Evolutionary conservation across 2,113 vertebrate genomes (phyloP), one percentile per base, ranked within the genome.

Genomic region (Calidris pugnax): DNA sequence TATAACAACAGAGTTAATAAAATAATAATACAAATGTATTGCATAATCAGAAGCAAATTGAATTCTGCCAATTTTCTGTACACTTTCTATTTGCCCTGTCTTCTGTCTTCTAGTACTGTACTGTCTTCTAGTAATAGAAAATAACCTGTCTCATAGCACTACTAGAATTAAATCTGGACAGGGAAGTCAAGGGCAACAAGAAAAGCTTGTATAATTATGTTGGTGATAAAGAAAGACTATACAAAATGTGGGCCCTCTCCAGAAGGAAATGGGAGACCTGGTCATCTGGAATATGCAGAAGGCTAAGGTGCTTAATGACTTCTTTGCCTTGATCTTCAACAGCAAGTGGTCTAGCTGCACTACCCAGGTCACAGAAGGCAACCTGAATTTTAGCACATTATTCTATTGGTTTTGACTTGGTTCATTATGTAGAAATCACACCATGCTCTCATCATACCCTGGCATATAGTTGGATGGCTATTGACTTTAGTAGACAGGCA

Each of bases 1-100:
- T 92, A 20, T 87, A 94, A 89, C 51, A 95, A 79, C 33, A 73
- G 15, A 45, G 28, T 82, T 97, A 95, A 97, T 96, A 95, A 96
- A 97, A 93, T 89, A 89, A 92, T 72, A 94, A 50, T 14, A 90
- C 37, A 95, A 96, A 87, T 64, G 37, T 19, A 79, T 73, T 55
- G 56, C 17, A 85, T 35, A 94, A 91, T 83, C 47, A 86, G 66
- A 94, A 77, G 20, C 10, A 94, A 97, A 92, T 91, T 93, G 32
- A 91, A 94, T 94, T 88, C 37, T 3, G 3, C 77, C 87, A 93
- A 43, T 73, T 85, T 87, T 91, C 47, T 82, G 19, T 5, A 1
- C 45, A 50, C 23, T 63, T 69, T 86, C 68, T 96, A 19, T 92
- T 82, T 94, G 75, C 45, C 13, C 66, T 59, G 15, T 55, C 47